Percentiles rank a stretch among this genome's conserved stretches.
These are phyloP conservation scores for Semnornis frantzii DNA, from an alignment of 2,113 vertebrate species.

Conservation along the genomic window DNA sequence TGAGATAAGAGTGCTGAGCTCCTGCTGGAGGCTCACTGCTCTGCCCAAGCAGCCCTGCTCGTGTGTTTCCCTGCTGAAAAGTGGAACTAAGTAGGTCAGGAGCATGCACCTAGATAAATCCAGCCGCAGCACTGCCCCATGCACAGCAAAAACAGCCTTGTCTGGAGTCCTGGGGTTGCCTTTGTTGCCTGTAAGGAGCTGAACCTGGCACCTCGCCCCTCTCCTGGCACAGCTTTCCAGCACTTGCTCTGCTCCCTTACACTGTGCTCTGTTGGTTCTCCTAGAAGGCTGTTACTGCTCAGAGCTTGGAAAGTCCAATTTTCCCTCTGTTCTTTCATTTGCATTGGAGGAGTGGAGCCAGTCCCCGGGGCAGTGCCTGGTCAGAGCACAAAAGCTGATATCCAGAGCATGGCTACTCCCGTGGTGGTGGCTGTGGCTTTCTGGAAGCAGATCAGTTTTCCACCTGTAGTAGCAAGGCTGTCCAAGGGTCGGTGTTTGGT, in stretches of 20 bases:
- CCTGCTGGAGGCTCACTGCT: background rate
- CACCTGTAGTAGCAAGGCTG: background rate
- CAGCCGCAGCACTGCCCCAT: background rate
- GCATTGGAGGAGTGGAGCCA: background rate
- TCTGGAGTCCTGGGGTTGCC: constrained; percentile 15
- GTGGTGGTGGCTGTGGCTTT: background rate
- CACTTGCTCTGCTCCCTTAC: background rate
- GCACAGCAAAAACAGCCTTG: background rate
- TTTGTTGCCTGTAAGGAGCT: background rate
- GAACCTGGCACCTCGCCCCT: background rate
- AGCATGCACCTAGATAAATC: background rate
- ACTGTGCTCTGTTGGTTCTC: background rate
- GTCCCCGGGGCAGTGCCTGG: background rate
- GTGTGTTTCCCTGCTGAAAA: background rate
- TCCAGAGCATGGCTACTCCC: rapidly evolving
- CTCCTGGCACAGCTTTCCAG: background rate
- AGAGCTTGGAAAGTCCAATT: background rate
- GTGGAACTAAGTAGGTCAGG: constrained; percentile 45
- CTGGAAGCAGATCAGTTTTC: background rate
- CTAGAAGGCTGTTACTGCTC: constrained; percentile 25
- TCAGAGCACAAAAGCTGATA: background rate
- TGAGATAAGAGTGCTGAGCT: background rate
- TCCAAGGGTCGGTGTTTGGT: background rate
- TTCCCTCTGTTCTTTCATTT: background rate
- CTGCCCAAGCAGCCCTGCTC: background rate